A percentile compares a stretch with the other conserved stretches of the same genome.
phyloP scores from a whole-genome alignment of 1,140 invertebrate species.

The Microplitis demolitor region DNA sequence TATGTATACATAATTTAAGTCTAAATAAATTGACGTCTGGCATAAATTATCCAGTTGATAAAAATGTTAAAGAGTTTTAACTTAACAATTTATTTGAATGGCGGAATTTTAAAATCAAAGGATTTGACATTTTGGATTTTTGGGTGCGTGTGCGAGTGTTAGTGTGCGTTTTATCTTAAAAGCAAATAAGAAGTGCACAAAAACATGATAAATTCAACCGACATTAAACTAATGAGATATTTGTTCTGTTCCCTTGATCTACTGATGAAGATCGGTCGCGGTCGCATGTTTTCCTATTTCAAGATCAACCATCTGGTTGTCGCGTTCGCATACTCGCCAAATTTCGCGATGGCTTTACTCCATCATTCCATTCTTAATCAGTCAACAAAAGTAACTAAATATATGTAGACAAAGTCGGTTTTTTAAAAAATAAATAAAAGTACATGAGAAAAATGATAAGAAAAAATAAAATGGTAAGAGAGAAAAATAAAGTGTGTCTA shows the following conservation, averaged over 20 bases:
- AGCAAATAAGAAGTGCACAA: background rate
- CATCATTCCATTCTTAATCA: background rate
- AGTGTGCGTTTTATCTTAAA: background rate
- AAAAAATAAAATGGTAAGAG: background rate
- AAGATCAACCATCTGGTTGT: constrained; percentile 5
- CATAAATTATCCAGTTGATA: no score
- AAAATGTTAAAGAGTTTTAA: no score
- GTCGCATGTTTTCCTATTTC: constrained; percentile 14
- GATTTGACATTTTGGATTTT: no score
- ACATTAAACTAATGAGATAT: constrained; percentile 11
- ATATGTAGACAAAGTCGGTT: background rate
- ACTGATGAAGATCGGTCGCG: background rate
- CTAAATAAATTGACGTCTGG: no score
- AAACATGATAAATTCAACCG: background rate
- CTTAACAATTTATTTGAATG: no score
- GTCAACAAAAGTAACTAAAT: background rate
- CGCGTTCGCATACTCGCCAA: background rate
- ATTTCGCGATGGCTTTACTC: background rate
- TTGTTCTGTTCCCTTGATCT: constrained; percentile 1
- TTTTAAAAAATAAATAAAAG: background rate
- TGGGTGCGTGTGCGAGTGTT: background rate
- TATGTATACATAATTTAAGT: no score
- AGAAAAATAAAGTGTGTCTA: constrained; percentile 14
- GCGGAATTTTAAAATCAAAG: no score
- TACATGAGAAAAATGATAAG: background rate